Evolutionary conservation across 2,888 invertebrate species (phyloP), one percentile per base, ranked within the genome.

Genomic region (Cryptosula pallasiana): DNA sequence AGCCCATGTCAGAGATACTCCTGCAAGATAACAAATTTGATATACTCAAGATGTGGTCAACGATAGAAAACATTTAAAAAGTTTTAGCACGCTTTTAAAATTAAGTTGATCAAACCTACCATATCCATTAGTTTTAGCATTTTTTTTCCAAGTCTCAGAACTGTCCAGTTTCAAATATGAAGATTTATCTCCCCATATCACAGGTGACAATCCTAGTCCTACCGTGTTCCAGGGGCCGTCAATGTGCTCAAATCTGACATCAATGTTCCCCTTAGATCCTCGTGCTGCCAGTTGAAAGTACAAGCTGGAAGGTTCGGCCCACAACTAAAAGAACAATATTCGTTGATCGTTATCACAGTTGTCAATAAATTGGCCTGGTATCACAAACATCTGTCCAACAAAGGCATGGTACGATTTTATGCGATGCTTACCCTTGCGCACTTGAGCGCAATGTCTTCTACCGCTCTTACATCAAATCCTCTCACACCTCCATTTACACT

Each of bases 1-100:
- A 1, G 63, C 63, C 63, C 63, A 63, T n/a, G 25, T 63, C 63
- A 63, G 2, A 5, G 63, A 63, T 1, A 63, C 63, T 29, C 63
- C 63, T 63, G 13, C 25, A 63, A 63, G 9, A 45, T n/a, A n/a
- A n/a, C n/a, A n/a, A n/a, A n/a, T n/a, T n/a, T n/a, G n/a, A n/a
- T n/a, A n/a, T n/a, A n/a, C n/a, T n/a, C n/a, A n/a, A n/a, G n/a
- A n/a, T n/a, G n/a, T n/a, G n/a, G n/a, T n/a, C n/a, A n/a, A n/a
- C n/a, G n/a, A n/a, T n/a, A n/a, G n/a, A n/a, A n/a, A n/a, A n/a
- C n/a, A n/a, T n/a, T n/a, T n/a, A n/a, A n/a, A n/a, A n/a, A n/a
- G n/a, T n/a, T n/a, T n/a, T n/a, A n/a, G n/a, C n/a, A n/a, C n/a
- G n/a, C n/a, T n/a, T n/a, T n/a, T n/a, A n/a, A n/a, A n/a, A n/a